Evolutionary conservation across 2,888 invertebrate species (phyloP).

Genomic region (Axea sp.): DNA sequence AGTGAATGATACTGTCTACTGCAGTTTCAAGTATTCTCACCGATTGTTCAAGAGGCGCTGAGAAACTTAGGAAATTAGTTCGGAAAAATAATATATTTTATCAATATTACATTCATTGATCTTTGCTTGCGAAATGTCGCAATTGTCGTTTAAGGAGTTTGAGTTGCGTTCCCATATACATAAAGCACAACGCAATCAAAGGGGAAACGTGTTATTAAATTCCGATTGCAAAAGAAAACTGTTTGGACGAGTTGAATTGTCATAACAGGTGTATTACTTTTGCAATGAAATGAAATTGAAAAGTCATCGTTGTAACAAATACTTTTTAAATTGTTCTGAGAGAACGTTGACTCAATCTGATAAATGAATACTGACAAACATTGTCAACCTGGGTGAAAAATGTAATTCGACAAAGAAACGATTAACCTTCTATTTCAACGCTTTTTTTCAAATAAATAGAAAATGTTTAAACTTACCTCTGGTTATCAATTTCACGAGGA

Average conservation of each 20-base stretch:
- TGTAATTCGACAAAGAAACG: slow-evolving; percentile 32
- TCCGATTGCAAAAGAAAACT: not conserved
- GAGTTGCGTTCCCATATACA: too few relatives aligned
- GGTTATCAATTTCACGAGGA: slow-evolving; percentile 43
- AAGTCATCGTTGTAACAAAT: slow-evolving; percentile 18
- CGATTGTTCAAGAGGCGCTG: slow-evolving; percentile 8
- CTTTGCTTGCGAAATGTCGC: not conserved
- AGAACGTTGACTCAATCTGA: slow-evolving; percentile 29
- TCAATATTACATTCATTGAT: too few relatives aligned
- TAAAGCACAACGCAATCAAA: not conserved
- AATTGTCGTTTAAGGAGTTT: not conserved
- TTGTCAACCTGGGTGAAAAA: slow-evolving; percentile 42
- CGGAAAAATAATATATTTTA: slow-evolving; percentile 34
- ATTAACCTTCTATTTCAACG: slow-evolving; percentile 22
- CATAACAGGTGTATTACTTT: slow-evolving; percentile 31
- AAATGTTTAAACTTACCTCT: slow-evolving; percentile 32
- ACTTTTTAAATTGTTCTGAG: slow-evolving; percentile 4
- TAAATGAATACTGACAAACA: slow-evolving; percentile 36
- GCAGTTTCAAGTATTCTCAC: slow-evolving; percentile 17
- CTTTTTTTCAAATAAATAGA: slow-evolving; percentile 28
- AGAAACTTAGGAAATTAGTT: slow-evolving; percentile 41
- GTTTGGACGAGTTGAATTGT: slow-evolving; percentile 12
- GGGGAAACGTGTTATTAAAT: slow-evolving; percentile 13
- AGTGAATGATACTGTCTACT: slow-evolving; percentile 43
- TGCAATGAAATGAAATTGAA: slow-evolving; percentile 2